Conservation (phyloP, 2,113 vertebrate genomes). For the Dolichotis patagonum region DNA sequence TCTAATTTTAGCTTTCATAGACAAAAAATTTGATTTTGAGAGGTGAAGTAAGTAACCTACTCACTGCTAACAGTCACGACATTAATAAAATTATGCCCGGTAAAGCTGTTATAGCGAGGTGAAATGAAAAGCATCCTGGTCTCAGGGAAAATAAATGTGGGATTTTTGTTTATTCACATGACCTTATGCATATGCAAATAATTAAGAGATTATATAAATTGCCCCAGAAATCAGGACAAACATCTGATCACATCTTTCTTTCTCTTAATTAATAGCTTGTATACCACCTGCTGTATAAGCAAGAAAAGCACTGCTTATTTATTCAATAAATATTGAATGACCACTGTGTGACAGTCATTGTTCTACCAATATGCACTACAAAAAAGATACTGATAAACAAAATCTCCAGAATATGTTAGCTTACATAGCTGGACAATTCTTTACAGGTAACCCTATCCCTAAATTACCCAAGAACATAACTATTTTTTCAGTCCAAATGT, state of each 20-base stretch:
- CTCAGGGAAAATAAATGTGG: background rate
- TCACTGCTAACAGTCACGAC: background rate
- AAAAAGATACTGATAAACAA: background rate
- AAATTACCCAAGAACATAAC: background rate
- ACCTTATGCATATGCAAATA: background rate
- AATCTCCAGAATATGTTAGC: background rate
- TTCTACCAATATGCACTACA: background rate
- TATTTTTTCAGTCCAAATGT: background rate
- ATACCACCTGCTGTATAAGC: background rate
- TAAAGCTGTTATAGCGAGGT: background rate
- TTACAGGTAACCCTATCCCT: background rate
- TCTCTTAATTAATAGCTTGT: background rate
- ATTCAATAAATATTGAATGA: background rate
- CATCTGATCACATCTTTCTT: background rate
- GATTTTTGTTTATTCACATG: background rate
- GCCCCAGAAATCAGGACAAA: background rate
- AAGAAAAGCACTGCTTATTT: background rate
- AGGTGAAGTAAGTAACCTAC: conserved; percentile 63
- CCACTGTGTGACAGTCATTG: background rate
- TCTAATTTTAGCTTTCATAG: conserved; percentile 79
- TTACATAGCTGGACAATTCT: background rate
- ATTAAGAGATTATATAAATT: background rate
- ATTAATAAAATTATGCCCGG: background rate
- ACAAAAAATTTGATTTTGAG: conserved; percentile 73
- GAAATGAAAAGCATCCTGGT: background rate